Evolutionary conservation across 2,888 invertebrate genomes (phyloP), one percentile per base, ranked within the genome.

Genomic region (Zaprionus obscuricornis): DNA sequence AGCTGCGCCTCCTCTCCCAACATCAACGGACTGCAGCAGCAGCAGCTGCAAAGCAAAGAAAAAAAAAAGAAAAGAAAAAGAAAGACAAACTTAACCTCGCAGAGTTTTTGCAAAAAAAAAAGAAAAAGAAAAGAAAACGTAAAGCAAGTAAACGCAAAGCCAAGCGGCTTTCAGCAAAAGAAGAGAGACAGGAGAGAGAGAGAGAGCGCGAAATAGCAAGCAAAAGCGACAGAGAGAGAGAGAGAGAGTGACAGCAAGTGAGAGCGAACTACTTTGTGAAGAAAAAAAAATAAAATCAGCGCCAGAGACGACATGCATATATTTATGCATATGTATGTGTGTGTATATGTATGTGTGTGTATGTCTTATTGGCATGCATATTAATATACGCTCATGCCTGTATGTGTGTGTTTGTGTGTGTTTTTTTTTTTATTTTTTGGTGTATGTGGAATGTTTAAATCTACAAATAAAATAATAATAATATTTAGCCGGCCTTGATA

Each of bases 21-120:
- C 59, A 26, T 46, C 52, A 55, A 45, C 43, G 45, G 36, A 72
- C 67, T 72, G 69, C 59, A 62, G 77, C 59, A 56, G 75, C 64
- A 64, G 69, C 59, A 62, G 77, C 59, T 58, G 75, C 64, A 64
- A 73, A 59, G 51, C 22, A 47, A 60, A 49, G 39, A 22, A 56
- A 50, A 66, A 67, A 66, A 70, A 72, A 71, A 71, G 55, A 20
- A 58, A 56, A 42, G 22, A 39, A 22, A 27, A 43, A 18, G 42
- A 20, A 67, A 71, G 60, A 68, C 76, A 76, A 77, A 82, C 78
- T 78, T 78, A 78, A 78, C 84, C 84, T 78, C 84, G 84, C 76
- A 73, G 62, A 43, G 26, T 31, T 66, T n/a, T n/a, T 63, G 67
- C 72, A 66, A 70, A 72, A 71, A 71, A 59, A 20, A 58, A 56